A percentile compares a stretch with the other conserved stretches of the same genome.
Evolutionary conservation across 2,113 vertebrate species (phyloP).

Genomic region (Albula goreensis): DNA sequence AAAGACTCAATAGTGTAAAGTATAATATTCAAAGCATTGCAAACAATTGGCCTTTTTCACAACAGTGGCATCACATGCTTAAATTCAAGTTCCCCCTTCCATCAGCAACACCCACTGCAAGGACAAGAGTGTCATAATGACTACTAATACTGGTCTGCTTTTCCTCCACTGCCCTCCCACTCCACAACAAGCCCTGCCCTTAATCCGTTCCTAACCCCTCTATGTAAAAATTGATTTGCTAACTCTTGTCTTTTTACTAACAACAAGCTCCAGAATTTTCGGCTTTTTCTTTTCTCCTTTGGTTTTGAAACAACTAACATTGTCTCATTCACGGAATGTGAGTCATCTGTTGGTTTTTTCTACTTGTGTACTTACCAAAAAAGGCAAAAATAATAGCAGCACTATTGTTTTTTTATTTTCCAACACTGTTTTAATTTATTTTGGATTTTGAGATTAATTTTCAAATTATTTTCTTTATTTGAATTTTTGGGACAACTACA

Average conservation of each 20-base stretch:
- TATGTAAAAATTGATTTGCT: slow-evolving; percentile 70
- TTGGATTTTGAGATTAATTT: slow-evolving; percentile 12
- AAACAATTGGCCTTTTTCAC: slow-evolving; percentile 46
- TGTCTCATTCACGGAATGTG: slow-evolving; percentile 85
- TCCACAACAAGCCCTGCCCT: slow-evolving; percentile 43
- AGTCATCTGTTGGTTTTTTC: slow-evolving; percentile 74
- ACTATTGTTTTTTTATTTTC: slow-evolving; percentile 53
- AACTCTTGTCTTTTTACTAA: slow-evolving; percentile 87
- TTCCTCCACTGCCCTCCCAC: slow-evolving; percentile 60
- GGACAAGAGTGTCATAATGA: slow-evolving; percentile 59
- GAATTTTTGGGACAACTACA: slow-evolving; percentile 47
- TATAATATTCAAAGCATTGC: slow-evolving; percentile 34
- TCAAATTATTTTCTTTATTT: slow-evolving; percentile 76
- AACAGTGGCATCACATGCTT: slow-evolving; percentile 26
- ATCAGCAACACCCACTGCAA: slow-evolving; percentile 37
- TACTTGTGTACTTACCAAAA: slow-evolving; percentile 73
- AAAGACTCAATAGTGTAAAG: slow-evolving; percentile 14
- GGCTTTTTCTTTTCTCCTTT: slow-evolving; percentile 59
- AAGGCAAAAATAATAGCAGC: slow-evolving; percentile 36
- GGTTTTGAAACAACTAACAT: slow-evolving; percentile 80
- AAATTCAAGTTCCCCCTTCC: slow-evolving; percentile 22
- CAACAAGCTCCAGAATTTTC: slow-evolving; percentile 70
- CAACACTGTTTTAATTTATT: slow-evolving; percentile 45
- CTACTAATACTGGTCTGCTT: slow-evolving; percentile 67
- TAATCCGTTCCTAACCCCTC: slow-evolving; percentile 48